Base-by-base conservation (phyloP, 2,888 invertebrate genomes). In the Nematopogon swammerdamellus region DNA sequence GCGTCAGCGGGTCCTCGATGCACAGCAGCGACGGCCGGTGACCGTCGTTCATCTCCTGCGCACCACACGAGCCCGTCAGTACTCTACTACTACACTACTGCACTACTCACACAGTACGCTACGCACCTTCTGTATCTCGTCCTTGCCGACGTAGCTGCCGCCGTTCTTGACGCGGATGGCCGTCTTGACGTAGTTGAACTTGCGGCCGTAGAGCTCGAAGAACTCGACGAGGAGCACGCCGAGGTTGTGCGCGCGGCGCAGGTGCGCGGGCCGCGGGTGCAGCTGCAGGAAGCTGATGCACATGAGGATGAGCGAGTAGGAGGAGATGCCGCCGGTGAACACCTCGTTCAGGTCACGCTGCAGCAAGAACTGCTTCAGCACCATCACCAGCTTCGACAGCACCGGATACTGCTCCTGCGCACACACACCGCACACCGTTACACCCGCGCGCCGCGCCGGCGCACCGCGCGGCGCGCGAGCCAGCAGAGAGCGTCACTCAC, bases 301-400 rank as follows among this genome's bases (percentile, higher is more conserved):
- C 92, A 99, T 95, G 58, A 99, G 87, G 70, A 98, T 97, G 60
- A 99, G 86, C 66, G 97, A 95, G 82, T 99, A 99, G 53, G 97
- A 98, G 59, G 97, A 96, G 72, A 99, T 97, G 70, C 99, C 99
- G 56, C 99, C 97, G 56, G 97, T 97, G 82, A 97, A 99, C 63
- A 99, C 98, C 84, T 99, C 98, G 80, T 99, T 99, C 65, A 99
- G 86, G 82, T 97, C 96, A 64, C 98, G 87, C 81, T 98, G 95
- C 58, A 97, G 85, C 57, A 99, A 87, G 82, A 98, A 99, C 83
- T 99, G 98, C 82, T 99, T 99, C 61, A 99, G 83, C 54, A 99
- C 95, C 80, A 98, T 89, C 63, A 98, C 97, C 66, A 99, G 82
- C 63, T 96, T 96, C 49, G 93, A 89, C 59, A 99, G 83, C 55